Evolutionary conservation across 2,797 vertebrate genomes (phyloP), one percentile per base, ranked within the genome.

Genomic region (Atherinosoma microstoma): DNA sequence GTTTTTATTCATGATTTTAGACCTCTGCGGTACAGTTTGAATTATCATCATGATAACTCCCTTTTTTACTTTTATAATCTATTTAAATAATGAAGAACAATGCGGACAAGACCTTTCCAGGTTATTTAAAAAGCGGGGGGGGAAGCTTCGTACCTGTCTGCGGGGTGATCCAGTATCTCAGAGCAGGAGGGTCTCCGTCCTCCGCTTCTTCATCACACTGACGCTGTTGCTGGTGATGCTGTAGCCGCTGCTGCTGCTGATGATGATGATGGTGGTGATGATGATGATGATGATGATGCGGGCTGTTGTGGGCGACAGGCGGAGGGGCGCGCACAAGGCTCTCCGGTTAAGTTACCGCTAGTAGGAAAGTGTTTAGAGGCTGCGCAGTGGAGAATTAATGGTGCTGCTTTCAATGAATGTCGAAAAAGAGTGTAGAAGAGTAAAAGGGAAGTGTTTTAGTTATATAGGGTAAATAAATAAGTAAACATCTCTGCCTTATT

Each of bases 191-290:
- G 58, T 88, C 73, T 87, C 71, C 68, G 80, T 89, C 84, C 88
- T 78, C 74, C 65, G 78, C 84, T 80, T 83, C 85, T 80, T 90
- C 91, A 92, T 93, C 85, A 89, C 89, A 88, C 84, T 88, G 83
- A 71, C 76, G 78, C 81, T 75, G 82, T 20, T 75, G 82, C 24
- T 70, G 78, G 13, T 65, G 75, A 4, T 76, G 84, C 3, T 59
- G 80, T 1, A 59, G 77, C 18, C 58, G 78, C 9, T 66, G 78
- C 24, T 68, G 85, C 35, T 69, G 77, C 8, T 35, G 80, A 53
- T 32, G 78, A 11, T 74, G 80, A 27, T 60, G 84, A 12, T 64
- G 84, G 7, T 67, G 75, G 22, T 71, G 82, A 8, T 62, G 79
- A 20, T 58, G 78, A 15, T 72, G 76, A 42, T 69, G 83, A 54